Conservation (phyloP, 2,888 invertebrate species). For the Dolomedes plantarius region DNA sequence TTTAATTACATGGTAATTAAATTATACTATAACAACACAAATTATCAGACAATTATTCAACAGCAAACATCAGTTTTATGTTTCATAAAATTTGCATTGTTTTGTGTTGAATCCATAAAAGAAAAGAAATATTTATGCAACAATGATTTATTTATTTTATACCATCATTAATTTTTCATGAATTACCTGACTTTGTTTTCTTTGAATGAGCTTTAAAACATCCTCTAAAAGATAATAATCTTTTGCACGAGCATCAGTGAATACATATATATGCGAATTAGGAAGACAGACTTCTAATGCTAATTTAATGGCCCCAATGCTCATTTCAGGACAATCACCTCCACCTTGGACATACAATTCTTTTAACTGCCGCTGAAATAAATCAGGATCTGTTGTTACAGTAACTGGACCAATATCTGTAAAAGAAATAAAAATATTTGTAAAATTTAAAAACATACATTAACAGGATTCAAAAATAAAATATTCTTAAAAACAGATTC, state of each 20-base stretch:
- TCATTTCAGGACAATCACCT: constrained; percentile 86
- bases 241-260: constrained; percentile 85
- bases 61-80: too few relatives aligned
- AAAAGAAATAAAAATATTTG: constrained; percentile 67
- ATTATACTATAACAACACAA: too few relatives aligned
- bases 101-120: too few relatives aligned
- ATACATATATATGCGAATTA: constrained; percentile 84
- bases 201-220: constrained; percentile 83
- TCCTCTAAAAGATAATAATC: constrained; percentile 82
- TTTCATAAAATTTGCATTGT: too few relatives aligned
- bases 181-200: constrained; percentile 84
- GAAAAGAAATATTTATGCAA: too few relatives aligned
- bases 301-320: constrained; percentile 82
- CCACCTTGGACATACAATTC: constrained; percentile 82
- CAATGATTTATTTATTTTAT: too few relatives aligned
- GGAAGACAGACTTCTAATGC: constrained; percentile 83
- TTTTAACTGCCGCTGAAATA: constrained; percentile 80
- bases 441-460: too few relatives aligned
- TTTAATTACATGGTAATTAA: too few relatives aligned
- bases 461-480: not conserved
- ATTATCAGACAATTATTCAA: too few relatives aligned
- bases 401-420: constrained; percentile 82
- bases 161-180: too few relatives aligned
- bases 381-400: constrained; percentile 82
- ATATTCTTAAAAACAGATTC: not conserved